Base-by-base conservation (phyloP, 2,797 vertebrate species). In the Heterohyrax brucei region DNA sequence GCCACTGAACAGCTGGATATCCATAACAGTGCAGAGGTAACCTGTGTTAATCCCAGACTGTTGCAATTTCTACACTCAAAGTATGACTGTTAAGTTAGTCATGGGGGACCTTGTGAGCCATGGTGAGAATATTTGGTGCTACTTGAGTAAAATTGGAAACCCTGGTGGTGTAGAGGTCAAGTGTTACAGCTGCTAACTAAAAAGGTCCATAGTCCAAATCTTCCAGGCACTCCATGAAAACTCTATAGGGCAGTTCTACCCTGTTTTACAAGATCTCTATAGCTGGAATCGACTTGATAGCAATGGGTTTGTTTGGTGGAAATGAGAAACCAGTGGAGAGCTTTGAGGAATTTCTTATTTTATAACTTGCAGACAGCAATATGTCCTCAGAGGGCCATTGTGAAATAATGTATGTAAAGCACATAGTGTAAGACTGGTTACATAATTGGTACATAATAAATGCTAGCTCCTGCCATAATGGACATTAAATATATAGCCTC, bases 401-500 rank as follows among this genome's bases (percentile, higher is more conserved):
- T 39, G 39, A 87, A 95, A 84, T 87, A 91, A 87, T 66, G 46
- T 79, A 91, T 79, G 77, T 77, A 93, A 84, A 87, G 80, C 89
- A 87, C 83, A 95, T 13, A 75, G 10, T 39, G 53, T n/a, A 53
- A 84, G 62, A n/a, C 19, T 84, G 56, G 89, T 95, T 94, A 87
- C 12, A 50, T 82, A 95, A 96, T n/a, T 78, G 72, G 92, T 50
- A 59, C 61, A 87, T 82, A 94, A 92, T 77, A 94, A 94, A 95
- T 87, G 77, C 56, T 83, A 39, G 70, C 68, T n/a, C 16, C 82
- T 24, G 59, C 68, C 14, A 26, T 87, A 76, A 94, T 72, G 79
- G 82, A 64, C 81, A 92, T 96, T 96, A 94, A 94, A 89, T 93
- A 96, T 64, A 80, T 76, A 79, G 68, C 44, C 68, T 64, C 88